phyloP scores from a whole-genome alignment of 92 coral and sea anemone species.

The Phenganax marumi region DNA sequence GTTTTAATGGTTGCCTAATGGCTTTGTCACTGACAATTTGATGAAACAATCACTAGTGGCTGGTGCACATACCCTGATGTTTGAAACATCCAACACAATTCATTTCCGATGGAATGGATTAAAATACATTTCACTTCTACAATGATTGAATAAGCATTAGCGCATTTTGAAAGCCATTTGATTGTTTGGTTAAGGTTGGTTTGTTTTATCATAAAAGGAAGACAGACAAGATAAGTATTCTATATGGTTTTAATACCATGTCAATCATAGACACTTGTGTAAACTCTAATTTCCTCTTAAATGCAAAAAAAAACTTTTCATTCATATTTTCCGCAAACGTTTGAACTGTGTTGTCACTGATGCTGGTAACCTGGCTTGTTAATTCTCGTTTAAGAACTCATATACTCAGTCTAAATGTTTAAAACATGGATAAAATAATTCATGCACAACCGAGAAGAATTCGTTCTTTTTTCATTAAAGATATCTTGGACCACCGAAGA shows the following conservation, averaged over 20 bases:
- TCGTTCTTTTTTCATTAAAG: conserved; percentile 46
- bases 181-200: conserved; percentile 38
- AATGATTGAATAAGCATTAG: conserved; percentile 28
- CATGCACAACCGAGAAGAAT: conserved; percentile 17
- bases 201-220: conserved; percentile 50
- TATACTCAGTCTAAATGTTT: not conserved
- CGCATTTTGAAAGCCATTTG: conserved; percentile 41
- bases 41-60: conserved; percentile 38
- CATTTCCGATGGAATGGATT: no score
- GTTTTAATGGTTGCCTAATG: conserved; percentile 46
- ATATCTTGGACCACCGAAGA: conserved; percentile 27
- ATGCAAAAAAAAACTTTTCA: conserved; percentile 20
- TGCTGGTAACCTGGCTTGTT: not conserved
- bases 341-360: conserved; percentile 26
- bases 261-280: conserved; percentile 50
- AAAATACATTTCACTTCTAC: not conserved
- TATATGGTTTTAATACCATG: conserved; percentile 45
- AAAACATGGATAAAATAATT: conserved; percentile 11
- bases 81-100: conserved; percentile 28
- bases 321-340: conserved; percentile 30
- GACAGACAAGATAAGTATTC: conserved; percentile 46
- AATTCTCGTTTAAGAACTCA: not conserved
- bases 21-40: conserved; percentile 47
- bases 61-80: conserved; percentile 5
- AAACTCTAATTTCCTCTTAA: conserved; percentile 45